phyloP scores from a whole-genome alignment of 2,797 vertebrate genomes.

The Prionace glauca region DNA sequence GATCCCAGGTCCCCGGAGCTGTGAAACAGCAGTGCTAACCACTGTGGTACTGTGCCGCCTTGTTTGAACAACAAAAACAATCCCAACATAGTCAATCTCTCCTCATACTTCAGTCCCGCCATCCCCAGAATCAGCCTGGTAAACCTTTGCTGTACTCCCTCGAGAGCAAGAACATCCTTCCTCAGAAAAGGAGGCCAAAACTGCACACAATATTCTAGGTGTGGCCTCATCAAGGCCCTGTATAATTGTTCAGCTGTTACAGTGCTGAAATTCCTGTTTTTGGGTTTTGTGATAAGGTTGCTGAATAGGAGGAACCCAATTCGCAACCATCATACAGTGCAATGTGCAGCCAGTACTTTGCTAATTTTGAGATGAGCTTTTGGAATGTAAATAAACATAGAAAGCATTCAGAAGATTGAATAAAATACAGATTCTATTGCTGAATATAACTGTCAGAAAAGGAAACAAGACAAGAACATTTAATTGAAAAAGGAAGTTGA shows the following conservation, averaged over 20 bases:
- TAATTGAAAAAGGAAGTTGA: neutral
- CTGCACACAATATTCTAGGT: no score
- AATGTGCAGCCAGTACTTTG: neutral
- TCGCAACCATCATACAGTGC: neutral
- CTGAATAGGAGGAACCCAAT: neutral
- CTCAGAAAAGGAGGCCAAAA: no score
- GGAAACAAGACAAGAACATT: neutral
- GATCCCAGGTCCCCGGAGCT: no score
- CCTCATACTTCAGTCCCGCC: no score
- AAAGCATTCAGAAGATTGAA: neutral
- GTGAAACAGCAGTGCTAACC: no score
- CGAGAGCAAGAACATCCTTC: no score
- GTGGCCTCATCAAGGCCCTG: no score
- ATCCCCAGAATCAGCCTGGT: no score
- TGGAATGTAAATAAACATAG: neutral
- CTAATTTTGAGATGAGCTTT: neutral
- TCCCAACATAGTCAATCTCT: no score
- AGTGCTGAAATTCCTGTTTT: neutral
- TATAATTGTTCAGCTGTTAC: neutral
- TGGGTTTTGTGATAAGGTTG: neutral
- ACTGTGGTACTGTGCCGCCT: no score
- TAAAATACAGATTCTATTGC: neutral
- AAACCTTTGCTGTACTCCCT: no score
- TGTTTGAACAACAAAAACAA: no score
- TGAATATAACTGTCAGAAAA: neutral